A percentile compares a stretch with the other conserved stretches of the same genome.
phyloP scores from a whole-genome alignment of 2,888 invertebrate species.

The Crematogaster levior region DNA sequence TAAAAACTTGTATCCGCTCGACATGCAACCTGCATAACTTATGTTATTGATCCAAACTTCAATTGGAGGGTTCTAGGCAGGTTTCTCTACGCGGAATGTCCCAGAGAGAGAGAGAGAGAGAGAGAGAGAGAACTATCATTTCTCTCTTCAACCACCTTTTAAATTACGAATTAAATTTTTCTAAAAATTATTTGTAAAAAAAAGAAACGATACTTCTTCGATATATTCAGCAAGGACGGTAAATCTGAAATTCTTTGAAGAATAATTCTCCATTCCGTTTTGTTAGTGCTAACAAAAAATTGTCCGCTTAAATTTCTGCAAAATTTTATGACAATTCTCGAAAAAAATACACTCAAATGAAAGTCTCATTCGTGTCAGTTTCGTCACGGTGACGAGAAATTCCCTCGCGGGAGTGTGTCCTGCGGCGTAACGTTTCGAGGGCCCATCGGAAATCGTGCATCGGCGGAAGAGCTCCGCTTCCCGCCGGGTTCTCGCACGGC shows the following conservation, averaged over 20 bases:
- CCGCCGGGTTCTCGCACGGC: constrained; percentile 58
- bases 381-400: neutral
- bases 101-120: neutral
- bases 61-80: constrained; percentile 23
- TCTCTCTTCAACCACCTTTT: neutral
- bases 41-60: constrained; percentile 38
- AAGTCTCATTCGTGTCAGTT: neutral
- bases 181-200: neutral
- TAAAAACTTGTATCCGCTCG: constrained; percentile 4
- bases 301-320: neutral
- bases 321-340: neutral
- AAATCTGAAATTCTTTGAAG: neutral
- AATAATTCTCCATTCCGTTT: neutral
- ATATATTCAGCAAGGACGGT: neutral
- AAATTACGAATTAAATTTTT: neutral
- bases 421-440: constrained; percentile 18
- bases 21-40: constrained; percentile 27
- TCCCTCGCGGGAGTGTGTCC: constrained; percentile 6
- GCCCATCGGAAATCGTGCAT: constrained; percentile 42
- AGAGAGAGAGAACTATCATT: neutral
- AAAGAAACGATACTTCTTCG: no score
- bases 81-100: constrained; percentile 6
- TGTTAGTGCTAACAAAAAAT: neutral
- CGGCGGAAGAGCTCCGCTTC: constrained; percentile 53
- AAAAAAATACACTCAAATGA: neutral